Evolutionary conservation across 2,113 vertebrate genomes (phyloP), one percentile per base, ranked within the genome.

Genomic region (Etheostoma spectabile): DNA sequence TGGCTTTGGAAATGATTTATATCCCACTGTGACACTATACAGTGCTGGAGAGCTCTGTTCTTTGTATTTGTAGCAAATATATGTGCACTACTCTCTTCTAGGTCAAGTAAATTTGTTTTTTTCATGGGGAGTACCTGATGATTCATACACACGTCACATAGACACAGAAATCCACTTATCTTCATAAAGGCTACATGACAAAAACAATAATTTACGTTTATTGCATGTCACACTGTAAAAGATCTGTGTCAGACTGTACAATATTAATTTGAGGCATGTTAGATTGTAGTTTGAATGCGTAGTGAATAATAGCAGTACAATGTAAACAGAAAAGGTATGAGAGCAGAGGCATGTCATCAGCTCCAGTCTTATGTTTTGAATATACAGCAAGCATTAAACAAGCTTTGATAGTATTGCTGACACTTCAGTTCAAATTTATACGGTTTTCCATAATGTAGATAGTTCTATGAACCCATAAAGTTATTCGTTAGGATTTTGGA

Each of bases 1-100:
- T 57, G 16, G 49, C 52, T 49, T 52, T 70, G 19, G 71, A 77
- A 61, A 71, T 63, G 2, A 81, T 79, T 83, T 38, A 80, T 82
- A 13, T 48, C 60, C 27, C 13, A 33, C 6, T 19, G 11, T 53
- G 71, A 64, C 42, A 56, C 30, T 53, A 30, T 52, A 21, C n/a
- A 6, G 2, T 1, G 13, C 24, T 38, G 21, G 38, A 30, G 46
- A 53, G n/a, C n/a, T 11, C 14, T 11, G 24, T n/a, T 57, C 12
- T 57, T 18, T 76, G 10, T 8, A 1, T 74, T 72, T 19, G 56
- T 21, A 48, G 48, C 73, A 62, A 4, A 55, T 60, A 16, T 5
- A 16, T 8, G 21, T 16, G 21, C n/a, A n/a, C 15, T 15, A 0
- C 1, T 53, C n/a, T n/a, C 15, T n/a, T 46, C 64, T 30, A 27